Evolutionary conservation across 2,888 invertebrate species (phyloP), one percentile per base, ranked within the genome.

Genomic region (Sinodicranocentrus sp.): DNA sequence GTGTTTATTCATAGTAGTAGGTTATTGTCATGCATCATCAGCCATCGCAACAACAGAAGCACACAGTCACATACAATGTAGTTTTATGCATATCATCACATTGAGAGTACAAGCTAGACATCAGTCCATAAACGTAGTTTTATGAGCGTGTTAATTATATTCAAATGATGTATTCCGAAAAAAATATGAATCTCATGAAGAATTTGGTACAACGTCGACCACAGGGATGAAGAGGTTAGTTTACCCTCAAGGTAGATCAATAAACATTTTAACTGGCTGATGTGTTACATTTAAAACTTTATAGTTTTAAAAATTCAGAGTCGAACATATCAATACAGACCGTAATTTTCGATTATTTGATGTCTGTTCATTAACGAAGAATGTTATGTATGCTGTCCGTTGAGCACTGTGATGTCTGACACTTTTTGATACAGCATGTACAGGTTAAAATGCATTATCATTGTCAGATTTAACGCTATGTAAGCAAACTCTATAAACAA

Each of bases 1-100:
- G 5, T 10, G 48, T 10, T 13, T n/a, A 48, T 57, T 19, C 57
- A 57, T n/a, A 57, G 21, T 5, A 57, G 48, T 48, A 48, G 48
- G 48, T 48, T 48, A 57, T 57, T 57, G 57, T 57, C 57, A 57
- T 57, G 57, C 57, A 2, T 57, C 57, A 57, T 57, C 57, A 57
- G 23, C 21, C 57, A 57, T 5, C 19, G 15, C 57, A 23, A 21
- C 57, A 57, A 57, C 57, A 57, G 57, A 57, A 57, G 48, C 48
- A 10, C 48, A 5, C 39, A 10, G 15, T 5, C 48, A 48, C 5
- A 57, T 57, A 57, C 15, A 48, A 17, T 15, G n/a, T 39, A 13
- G 6, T 23, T 39, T 13, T 5, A 57, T 57, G 57, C 5, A n/a
- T 23, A 21, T 2, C 57, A 21, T 21, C n/a, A 57, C 21, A 23